Base-by-base conservation (phyloP, 2,888 invertebrate species). In the Andrena fulva region DNA sequence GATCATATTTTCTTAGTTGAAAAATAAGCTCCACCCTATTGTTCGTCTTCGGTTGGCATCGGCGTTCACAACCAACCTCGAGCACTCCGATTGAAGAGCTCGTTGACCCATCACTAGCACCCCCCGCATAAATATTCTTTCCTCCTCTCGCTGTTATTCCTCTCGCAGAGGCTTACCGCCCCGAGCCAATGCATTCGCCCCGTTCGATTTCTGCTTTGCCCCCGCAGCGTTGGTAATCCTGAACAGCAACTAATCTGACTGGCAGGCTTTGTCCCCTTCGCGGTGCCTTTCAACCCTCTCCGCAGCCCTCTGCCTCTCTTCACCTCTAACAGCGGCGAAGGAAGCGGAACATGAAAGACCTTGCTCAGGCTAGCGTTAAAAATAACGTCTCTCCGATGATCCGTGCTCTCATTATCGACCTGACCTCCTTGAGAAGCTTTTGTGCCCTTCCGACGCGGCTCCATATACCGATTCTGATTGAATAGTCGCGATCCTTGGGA, bases 381-480 rank as follows among this genome's bases (percentile, higher is more conserved):
- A 73, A 80, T 81, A 79, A 81, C 68, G 27, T 62, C 64, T 59
- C 48, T 69, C 50, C 56, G 68, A 52, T 50, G 63, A 80, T 56
- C 68, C 80, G 68, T 35, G 50, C 42, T 56, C 67, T 54, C 20
- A 48, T 52, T 63, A 68, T 80, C 73, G 73, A 63, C 50, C 69
- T 27, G 74, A 80, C 80, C 74, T 80, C 71, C 73, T 60, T 48
- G 29, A 66, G 35, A 20, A 52, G 62, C 60, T 42, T 27, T 12
- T 16, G 12, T 48, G n/a, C 52, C 60, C 50, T 31, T 62, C 52
- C 8, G 2, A 29, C 24, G 42, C 16, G 16, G 42, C 42, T 42
- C 29, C 12, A 16, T 27, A 16, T 6, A 12, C 16, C 33, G 35
- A 35, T 20, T 10, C 12, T 27, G 27, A 42, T 42, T 12, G 20